Conservation (phyloP, 2,888 invertebrate genomes). For the Xestia xanthographa region DNA sequence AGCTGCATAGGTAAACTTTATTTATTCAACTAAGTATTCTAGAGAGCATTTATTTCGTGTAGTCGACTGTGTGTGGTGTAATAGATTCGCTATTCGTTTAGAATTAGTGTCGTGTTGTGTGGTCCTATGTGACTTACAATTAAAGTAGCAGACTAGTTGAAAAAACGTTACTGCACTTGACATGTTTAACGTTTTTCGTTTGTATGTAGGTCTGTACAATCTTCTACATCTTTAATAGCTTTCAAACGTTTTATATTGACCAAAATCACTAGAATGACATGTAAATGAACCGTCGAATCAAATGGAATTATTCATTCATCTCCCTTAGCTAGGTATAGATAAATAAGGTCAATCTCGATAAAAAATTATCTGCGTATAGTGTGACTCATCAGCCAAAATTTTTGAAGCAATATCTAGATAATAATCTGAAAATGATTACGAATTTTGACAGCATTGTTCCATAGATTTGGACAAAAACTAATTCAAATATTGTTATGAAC, state of each 20-base stretch:
- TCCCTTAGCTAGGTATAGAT: too few species aligned
- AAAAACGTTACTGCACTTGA: constrained; percentile 9
- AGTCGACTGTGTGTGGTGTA: neutral
- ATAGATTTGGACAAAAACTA: neutral
- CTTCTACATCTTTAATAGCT: neutral
- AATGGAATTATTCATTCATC: too few species aligned
- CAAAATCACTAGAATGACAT: neutral
- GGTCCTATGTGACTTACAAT: constrained; percentile 39
- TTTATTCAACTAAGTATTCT: neutral
- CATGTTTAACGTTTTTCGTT: neutral
- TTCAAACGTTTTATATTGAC: constrained; percentile 10
- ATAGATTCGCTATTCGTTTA: constrained; percentile 11
- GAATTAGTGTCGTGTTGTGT: constrained; percentile 29
- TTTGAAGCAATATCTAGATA: neutral
- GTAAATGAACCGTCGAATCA: neutral
- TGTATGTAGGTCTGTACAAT: neutral
- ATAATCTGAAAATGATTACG: neutral
- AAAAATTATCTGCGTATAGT: too few species aligned
- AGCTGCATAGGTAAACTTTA: neutral
- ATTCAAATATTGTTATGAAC: neutral
- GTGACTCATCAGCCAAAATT: too few species aligned
- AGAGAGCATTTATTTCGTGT: constrained; percentile 12
- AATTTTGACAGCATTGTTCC: neutral
- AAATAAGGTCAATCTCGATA: too few species aligned
- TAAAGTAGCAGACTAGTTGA: constrained; percentile 19